Evolutionary conservation across 2,888 invertebrate species (phyloP), one percentile per base, ranked within the genome.

Genomic region (Microctonus aethiopoides): DNA sequence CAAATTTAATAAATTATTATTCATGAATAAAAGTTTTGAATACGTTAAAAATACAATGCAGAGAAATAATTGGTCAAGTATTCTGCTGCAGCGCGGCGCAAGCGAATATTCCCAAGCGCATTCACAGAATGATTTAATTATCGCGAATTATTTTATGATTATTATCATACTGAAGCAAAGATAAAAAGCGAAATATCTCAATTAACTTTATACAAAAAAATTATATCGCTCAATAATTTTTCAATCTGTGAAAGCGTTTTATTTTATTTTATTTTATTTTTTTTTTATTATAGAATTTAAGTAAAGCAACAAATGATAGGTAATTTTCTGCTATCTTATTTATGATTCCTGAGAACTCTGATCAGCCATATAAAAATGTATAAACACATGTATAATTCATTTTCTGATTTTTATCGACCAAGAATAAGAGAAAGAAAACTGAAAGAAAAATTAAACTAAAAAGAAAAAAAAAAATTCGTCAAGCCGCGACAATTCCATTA

Each of bases 271-370:
- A 16, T 46, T 46, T 46, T 46, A n/a, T n/a, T 5, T 39, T 46
- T 46, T 16, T 46, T 46, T 16, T 46, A 60, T 41, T 62, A 34
- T 59, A 39, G 13, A 56, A 64, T 64, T 63, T 32, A 69, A 69
- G 41, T 26, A 16, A 39, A 62, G 46, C 22, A 34, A 63, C 41
- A 59, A 69, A 63, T 57, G 57, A 69, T 24, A 51, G 78, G 78
- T 77, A 76, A 80, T 81, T 82, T 83, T 82, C 81, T 83, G 81
- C 81, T 77, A 78, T 76, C 78, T 77, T 79, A 76, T 76, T 78
- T 79, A 77, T 72, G 72, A 81, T 80, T 84, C 83, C 82, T 77
- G 72, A 81, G 82, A 81, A 81, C 82, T 83, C 71, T 75, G 65
- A 72, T 78, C 77, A 75, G 71, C 78, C 77, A 39, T 68, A 75